Base-by-base conservation (phyloP, 2,797 vertebrate species). In the Caiman crocodilus region DNA sequence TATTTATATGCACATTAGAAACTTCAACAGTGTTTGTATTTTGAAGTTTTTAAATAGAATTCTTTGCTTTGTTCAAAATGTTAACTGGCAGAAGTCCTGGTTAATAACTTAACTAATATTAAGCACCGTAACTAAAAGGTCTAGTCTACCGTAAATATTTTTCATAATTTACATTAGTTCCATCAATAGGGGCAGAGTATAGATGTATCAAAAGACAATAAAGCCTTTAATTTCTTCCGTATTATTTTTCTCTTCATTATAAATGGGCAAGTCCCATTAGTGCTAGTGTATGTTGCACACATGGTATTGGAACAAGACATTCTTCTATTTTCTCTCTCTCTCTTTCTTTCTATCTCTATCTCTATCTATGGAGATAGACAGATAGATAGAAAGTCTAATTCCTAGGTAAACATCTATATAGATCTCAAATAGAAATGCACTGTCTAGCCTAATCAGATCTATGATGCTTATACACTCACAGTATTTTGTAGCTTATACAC, bases 211-310 rank as follows among this genome's bases (percentile, higher is more conserved):
- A 20, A 84, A 87, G 42, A 78, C 58, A 92, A 81, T 80, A 76
- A 93, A 92, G 69, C 69, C 92, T 84, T 92, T 81, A 93, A 88
- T 78, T 11, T 56, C 81, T 88, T 74, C 69, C 42, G 42, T 87
- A 85, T 90, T 95, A 91, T 94, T 87, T 94, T 35, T 0, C 79
- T 58, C 63, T 14, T 95, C 64, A 59, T 88, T 94, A 86, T 90
- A 80, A 82, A 63, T 26, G 14, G 9, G n/a, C 84, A 76, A 4
- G 20, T 28, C 32, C 58, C 64, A 57, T 32, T 65, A 86, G 13
- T 9, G 2, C 61, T 74, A 21, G 88, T 96, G 85, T 85, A 95
- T 96, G 86, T 65, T n/a, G 65, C 2, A 7, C 21, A 1, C 67
- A 2, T 35, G 14, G 30, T 84, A 14, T 9, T 58, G 81, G 74